phyloP scores from a whole-genome alignment of 2,888 invertebrate species.

The Ischnura elegans region DNA sequence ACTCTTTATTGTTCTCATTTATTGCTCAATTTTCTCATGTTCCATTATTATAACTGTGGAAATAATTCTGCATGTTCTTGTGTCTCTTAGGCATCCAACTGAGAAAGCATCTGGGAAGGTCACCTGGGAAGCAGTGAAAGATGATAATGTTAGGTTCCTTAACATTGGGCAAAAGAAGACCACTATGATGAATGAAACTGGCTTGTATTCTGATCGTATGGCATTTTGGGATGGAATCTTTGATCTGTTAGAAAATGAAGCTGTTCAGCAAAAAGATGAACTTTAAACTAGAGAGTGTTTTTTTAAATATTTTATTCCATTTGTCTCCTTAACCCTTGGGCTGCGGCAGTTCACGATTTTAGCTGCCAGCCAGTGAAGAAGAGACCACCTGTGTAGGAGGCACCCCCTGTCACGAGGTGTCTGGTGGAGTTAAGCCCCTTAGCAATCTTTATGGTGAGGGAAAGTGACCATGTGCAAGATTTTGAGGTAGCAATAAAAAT shows the following conservation, averaged over 20 bases:
- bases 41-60: neutral
- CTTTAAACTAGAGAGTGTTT: neutral
- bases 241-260: neutral
- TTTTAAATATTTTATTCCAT: no score
- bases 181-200: slow-evolving; percentile 22
- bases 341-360: no score
- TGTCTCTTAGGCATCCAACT: neutral
- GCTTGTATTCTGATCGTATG: neutral
- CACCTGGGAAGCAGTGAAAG: neutral
- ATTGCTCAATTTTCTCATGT: no score
- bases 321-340: no score
- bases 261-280: neutral
- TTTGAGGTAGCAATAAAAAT: no score
- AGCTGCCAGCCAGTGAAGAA: no score
- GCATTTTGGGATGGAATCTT: slow-evolving; percentile 10
- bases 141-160: neutral
- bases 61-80: neutral
- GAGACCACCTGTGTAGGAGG: no score
- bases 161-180: neutral
- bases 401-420: no score
- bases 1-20: no score
- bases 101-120: neutral
- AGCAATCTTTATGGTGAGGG: no score
- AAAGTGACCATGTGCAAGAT: no score
- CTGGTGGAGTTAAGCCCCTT: no score